Conservation (phyloP, 1,140 invertebrate species). For the Drosophila micromelanica region DNA sequence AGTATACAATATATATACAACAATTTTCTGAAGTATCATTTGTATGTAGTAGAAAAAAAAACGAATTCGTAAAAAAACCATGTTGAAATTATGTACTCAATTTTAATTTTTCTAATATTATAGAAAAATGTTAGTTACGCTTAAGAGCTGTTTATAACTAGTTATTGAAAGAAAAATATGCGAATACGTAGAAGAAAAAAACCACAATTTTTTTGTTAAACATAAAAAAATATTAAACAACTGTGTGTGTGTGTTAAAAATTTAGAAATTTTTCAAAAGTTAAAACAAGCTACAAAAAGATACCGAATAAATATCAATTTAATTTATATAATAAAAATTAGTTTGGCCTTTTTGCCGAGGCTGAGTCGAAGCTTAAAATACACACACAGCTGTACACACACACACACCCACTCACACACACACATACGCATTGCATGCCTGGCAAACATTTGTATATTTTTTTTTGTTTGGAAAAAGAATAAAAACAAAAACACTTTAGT, state of each 20-base stretch:
- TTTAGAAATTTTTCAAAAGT: conserved; percentile 1
- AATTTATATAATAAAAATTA: conserved; percentile 4
- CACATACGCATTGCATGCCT: background rate
- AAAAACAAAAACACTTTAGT: conserved; percentile 13
- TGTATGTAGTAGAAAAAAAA: conserved; percentile 10
- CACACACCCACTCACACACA: conserved; percentile 9
- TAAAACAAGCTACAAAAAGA: background rate
- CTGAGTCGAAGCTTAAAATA: background rate
- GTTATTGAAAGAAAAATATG: conserved; percentile 41
- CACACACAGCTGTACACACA: background rate
- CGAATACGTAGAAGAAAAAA: conserved; percentile 47
- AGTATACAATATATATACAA: conserved; percentile 13
- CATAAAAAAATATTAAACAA: conserved; percentile 34
- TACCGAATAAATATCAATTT: background rate
- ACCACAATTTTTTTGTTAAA: conserved; percentile 38
- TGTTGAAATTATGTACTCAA: conserved; percentile 54
- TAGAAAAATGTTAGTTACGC: conserved; percentile 29
- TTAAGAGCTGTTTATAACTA: conserved; percentile 38
- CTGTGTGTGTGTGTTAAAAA: background rate
- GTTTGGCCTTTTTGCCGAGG: too few species aligned
- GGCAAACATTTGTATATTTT: too few species aligned
- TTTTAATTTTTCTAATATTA: conserved; percentile 36
- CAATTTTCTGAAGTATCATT: conserved; percentile 6
- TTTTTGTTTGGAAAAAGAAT: too few species aligned
- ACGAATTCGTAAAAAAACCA: conserved; percentile 22